Percentiles rank a stretch among this genome's conserved stretches.
Conservation (phyloP, 2,888 invertebrate genomes). For the Fragum sueziense region DNA sequence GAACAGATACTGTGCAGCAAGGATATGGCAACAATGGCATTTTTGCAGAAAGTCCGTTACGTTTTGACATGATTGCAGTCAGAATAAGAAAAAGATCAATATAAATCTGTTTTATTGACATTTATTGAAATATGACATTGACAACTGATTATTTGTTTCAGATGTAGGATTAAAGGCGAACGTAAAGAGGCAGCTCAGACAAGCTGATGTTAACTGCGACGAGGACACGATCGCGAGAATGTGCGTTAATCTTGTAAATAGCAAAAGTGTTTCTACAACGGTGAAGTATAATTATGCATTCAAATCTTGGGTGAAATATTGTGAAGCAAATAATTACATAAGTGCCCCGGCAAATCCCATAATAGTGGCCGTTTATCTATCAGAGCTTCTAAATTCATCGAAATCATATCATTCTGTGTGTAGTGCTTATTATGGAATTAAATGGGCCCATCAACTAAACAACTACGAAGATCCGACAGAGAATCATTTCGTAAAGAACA, state of each 20-base stretch:
- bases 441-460: constrained; percentile 39
- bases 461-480: constrained; percentile 43
- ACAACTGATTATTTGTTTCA: too few relatives aligned
- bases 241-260: background rate
- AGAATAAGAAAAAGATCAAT: too few relatives aligned
- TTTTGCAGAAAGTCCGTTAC: constrained; percentile 21
- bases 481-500: constrained; percentile 48
- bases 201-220: background rate
- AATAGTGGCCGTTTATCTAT: constrained; percentile 40
- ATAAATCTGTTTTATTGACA: too few relatives aligned
- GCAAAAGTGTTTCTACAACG: constrained; percentile 33
- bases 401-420: constrained; percentile 25
- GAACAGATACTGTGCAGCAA: constrained; percentile 11
- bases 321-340: constrained; percentile 14
- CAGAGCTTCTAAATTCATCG: constrained; percentile 33
- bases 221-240: background rate
- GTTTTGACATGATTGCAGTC: constrained; percentile 33
- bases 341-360: constrained; percentile 42
- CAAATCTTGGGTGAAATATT: constrained; percentile 38
- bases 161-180: constrained; percentile 1
- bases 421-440: constrained; percentile 32
- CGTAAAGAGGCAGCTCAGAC: background rate
- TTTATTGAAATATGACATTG: too few relatives aligned
- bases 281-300: constrained; percentile 37
- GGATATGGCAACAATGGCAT: constrained; percentile 21